Conservation (phyloP, 2,797 vertebrate species). For the Gallinago nigripennis region DNA sequence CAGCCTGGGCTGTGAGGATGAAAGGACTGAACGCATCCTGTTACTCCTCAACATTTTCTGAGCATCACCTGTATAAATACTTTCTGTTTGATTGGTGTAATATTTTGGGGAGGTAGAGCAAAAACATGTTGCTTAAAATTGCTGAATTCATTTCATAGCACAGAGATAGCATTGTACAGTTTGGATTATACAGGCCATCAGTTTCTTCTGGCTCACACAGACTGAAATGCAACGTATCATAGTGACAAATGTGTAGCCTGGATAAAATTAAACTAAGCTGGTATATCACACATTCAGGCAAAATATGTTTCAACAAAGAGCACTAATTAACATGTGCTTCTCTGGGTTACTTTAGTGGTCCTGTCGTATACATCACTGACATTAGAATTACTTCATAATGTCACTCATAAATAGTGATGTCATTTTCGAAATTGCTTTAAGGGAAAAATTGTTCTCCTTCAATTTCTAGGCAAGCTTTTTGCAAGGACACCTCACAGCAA, state of each 20-base stretch:
- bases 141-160: neutral
- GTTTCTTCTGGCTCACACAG: neutral
- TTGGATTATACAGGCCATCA: neutral
- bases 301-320: neutral
- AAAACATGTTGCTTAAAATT: neutral
- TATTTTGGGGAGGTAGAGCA: neutral
- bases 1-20: neutral
- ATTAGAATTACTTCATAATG: neutral
- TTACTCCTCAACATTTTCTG: neutral
- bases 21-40: fast-evolving
- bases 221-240: neutral
- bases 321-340: slow-evolving; percentile 4
- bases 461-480: neutral
- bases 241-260: neutral
- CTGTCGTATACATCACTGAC: neutral
- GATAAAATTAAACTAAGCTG: neutral
- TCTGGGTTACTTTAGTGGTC: neutral
- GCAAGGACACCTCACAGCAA: neutral
- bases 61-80: neutral
- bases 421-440: neutral
- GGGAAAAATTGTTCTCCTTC: neutral
- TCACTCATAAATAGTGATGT: slow-evolving; percentile 1
- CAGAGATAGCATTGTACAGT: neutral
- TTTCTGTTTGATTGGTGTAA: neutral
- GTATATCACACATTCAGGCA: neutral